Evolutionary conservation across 2,888 invertebrate species (phyloP).

Genomic region (Ochropacha duplaris): DNA sequence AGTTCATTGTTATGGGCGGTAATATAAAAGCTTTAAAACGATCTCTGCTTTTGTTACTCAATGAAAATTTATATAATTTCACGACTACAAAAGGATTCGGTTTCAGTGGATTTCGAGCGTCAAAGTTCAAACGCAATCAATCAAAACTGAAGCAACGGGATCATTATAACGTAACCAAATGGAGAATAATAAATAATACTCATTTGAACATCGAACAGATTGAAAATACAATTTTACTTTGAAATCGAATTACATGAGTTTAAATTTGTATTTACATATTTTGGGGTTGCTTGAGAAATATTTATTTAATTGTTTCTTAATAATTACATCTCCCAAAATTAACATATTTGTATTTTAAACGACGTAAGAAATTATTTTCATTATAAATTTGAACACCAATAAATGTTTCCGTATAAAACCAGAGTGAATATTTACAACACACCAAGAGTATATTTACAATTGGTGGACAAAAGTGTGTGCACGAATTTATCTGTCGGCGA

Average conservation of each 20-base stretch:
- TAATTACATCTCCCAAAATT: no score
- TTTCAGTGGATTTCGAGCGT: neutral
- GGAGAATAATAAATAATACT: neutral
- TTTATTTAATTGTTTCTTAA: no score
- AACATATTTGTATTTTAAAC: no score
- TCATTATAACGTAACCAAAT: neutral
- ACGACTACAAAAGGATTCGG: neutral
- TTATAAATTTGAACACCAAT: no score
- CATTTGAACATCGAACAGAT: neutral
- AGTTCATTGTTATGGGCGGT: neutral
- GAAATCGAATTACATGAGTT: neutral
- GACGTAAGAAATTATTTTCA: no score
- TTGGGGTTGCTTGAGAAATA: no score
- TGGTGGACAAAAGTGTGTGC: conserved; percentile 36
- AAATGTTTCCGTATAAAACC: neutral
- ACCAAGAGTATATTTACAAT: conserved; percentile 19
- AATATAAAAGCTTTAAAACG: neutral
- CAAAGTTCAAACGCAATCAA: neutral
- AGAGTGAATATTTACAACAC: neutral
- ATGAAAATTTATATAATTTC: neutral
- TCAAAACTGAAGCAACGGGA: neutral
- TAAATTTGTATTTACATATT: neutral
- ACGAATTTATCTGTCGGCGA: conserved; percentile 40
- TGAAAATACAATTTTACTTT: neutral
- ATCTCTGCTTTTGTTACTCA: neutral